Percentiles rank a stretch among this genome's conserved stretches.
Evolutionary conservation across 2,113 vertebrate species (phyloP).

Genomic region (Calypte anna): DNA sequence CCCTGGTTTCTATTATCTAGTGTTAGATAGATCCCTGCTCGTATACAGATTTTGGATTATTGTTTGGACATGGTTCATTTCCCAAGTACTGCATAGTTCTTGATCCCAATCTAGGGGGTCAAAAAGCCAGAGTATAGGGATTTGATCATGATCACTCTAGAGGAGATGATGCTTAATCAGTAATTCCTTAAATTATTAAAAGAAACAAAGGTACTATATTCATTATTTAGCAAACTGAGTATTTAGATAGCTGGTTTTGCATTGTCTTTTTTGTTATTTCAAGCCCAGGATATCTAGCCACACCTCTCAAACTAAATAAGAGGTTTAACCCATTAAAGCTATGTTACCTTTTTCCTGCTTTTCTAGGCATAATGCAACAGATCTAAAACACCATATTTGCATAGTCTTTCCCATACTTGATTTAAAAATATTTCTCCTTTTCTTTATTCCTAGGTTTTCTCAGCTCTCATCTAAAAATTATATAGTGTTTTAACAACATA

Average conservation of each 20-base stretch:
- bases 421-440: neutral
- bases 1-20: neutral
- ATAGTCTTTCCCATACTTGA: neutral
- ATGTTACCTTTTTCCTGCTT: neutral
- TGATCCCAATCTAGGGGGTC: neutral
- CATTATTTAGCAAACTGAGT: neutral
- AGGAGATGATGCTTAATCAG: neutral
- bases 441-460: neutral
- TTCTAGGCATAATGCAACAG: neutral
- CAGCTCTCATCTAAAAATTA: rapidly evolving
- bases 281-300: neutral
- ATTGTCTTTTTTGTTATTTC: neutral
- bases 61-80: neutral
- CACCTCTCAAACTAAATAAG: neutral
- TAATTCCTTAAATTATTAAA: neutral
- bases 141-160: neutral
- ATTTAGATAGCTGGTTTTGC: neutral
- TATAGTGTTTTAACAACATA: neutral
- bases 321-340: neutral
- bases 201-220: neutral
- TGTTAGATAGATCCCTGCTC: neutral
- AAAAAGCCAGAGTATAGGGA: neutral
- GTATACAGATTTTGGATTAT: neutral
- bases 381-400: neutral
- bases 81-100: neutral